Evolutionary conservation across 2,888 invertebrate species (phyloP).

Genomic region (Melieria crassipennis): DNA sequence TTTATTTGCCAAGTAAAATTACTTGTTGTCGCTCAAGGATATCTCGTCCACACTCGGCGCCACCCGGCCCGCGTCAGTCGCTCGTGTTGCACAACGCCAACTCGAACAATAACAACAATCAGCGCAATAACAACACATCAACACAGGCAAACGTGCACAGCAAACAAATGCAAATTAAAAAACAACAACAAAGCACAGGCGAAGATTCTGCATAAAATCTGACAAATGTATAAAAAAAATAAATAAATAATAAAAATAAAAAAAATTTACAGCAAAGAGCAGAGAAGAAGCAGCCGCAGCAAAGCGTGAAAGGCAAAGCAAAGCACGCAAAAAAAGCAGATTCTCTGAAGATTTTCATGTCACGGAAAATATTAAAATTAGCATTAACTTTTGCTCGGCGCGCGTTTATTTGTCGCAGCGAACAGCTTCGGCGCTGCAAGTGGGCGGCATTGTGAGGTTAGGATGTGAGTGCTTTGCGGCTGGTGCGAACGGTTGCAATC

Average conservation of each 20-base stretch:
- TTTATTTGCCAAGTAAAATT: constrained; percentile 45
- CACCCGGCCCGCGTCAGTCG: background rate
- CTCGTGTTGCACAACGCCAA: background rate
- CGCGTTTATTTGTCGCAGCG: background rate
- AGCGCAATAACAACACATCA: background rate
- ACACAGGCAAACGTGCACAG: background rate
- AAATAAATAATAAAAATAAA: constrained; percentile 33
- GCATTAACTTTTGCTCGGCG: constrained; percentile 49
- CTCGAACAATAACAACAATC: no score
- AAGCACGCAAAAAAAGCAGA: constrained; percentile 39
- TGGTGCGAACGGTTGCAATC: constrained; percentile 56
- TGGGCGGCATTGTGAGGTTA: background rate
- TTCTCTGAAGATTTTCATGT: constrained; percentile 56
- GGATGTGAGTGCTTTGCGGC: constrained; percentile 42
- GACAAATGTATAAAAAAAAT: constrained; percentile 25
- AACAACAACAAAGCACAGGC: constrained; percentile 21
- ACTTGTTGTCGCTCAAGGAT: constrained; percentile 46
- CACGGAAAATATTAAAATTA: constrained; percentile 65
- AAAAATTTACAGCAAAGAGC: constrained; percentile 38
- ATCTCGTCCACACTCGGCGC: constrained; percentile 15
- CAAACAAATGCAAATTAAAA: constrained; percentile 32
- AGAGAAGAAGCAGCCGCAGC: constrained; percentile 41
- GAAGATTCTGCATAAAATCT: constrained; percentile 12
- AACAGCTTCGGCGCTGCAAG: background rate
- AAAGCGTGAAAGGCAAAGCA: constrained; percentile 8